Conservation (phyloP, 2,888 invertebrate species). For the Callosobruchus maculatus region DNA sequence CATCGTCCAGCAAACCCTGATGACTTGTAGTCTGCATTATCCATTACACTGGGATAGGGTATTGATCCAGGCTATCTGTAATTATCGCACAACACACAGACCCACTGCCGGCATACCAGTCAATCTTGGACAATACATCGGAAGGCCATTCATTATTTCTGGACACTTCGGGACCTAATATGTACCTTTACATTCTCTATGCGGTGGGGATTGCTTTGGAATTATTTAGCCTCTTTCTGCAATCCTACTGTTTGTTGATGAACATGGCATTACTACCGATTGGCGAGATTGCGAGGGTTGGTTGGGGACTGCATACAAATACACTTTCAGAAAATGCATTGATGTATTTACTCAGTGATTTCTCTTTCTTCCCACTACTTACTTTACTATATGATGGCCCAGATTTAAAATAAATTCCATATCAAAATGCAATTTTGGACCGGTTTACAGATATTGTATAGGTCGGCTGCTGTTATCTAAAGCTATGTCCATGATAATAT, state of each 20-base stretch:
- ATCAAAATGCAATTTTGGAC: too few species aligned
- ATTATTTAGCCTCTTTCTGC: not conserved
- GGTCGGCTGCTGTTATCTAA: too few species aligned
- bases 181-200: not conserved
- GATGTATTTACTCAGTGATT: too few species aligned
- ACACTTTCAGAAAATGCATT: too few species aligned
- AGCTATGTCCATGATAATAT: too few species aligned
- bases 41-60: not conserved
- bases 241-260: not conserved
- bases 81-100: not conserved
- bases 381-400: too few species aligned
- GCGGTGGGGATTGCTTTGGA: slow-evolving; percentile 1
- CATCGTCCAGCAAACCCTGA: not conserved
- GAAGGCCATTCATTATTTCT: not conserved
- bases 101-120: not conserved
- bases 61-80: not conserved
- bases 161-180: not conserved
- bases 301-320: too few species aligned
- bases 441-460: too few species aligned
- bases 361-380: too few species aligned
- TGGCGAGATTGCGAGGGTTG: too few species aligned
- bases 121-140: not conserved
- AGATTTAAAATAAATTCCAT: too few species aligned
- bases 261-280: not conserved
- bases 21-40: not conserved